These are phyloP conservation scores for Mystacides longicornis DNA, from an alignment of 2,888 invertebrate species.

Conservation along the genomic window DNA sequence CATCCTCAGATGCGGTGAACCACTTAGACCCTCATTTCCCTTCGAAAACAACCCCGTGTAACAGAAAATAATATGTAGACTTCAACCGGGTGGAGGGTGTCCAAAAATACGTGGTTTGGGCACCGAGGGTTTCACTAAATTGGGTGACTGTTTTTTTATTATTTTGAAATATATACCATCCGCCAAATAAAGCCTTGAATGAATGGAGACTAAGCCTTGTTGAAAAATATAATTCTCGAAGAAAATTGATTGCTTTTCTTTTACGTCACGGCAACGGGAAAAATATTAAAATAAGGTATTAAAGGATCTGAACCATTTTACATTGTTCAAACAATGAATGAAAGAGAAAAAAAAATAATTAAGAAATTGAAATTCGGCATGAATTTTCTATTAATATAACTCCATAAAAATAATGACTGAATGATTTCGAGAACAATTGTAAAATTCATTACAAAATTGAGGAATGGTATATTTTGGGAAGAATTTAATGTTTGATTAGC, in stretches of 20 bases:
- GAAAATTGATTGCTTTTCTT: not conserved
- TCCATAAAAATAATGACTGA: too few species aligned
- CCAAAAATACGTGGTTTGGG: not conserved
- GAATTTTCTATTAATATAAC: too few species aligned
- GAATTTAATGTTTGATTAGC: too few species aligned
- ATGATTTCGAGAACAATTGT: too few species aligned
- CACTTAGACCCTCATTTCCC: slow-evolving; percentile 11
- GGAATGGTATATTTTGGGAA: too few species aligned
- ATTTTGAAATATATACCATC: slow-evolving; percentile 14
- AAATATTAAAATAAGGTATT: not conserved
- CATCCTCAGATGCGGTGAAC: not conserved
- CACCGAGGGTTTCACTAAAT: slow-evolving; percentile 12
- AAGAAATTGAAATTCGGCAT: too few species aligned
- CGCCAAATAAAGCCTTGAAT: slow-evolving; percentile 4
- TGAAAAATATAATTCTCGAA: slow-evolving; percentile 4
- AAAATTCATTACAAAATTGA: too few species aligned
- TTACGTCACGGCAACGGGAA: not conserved
- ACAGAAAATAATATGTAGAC: too few species aligned
- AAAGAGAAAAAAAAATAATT: too few species aligned
- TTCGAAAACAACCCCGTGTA: not conserved
- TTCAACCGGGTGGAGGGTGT: not conserved
- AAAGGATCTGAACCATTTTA: too few species aligned
- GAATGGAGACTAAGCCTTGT: slow-evolving; percentile 5
- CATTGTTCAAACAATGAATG: too few species aligned
- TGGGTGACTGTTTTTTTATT: slow-evolving; percentile 14